Conservation (phyloP, 2,113 vertebrate species). For the Misgurnus anguillicaudatus region DNA sequence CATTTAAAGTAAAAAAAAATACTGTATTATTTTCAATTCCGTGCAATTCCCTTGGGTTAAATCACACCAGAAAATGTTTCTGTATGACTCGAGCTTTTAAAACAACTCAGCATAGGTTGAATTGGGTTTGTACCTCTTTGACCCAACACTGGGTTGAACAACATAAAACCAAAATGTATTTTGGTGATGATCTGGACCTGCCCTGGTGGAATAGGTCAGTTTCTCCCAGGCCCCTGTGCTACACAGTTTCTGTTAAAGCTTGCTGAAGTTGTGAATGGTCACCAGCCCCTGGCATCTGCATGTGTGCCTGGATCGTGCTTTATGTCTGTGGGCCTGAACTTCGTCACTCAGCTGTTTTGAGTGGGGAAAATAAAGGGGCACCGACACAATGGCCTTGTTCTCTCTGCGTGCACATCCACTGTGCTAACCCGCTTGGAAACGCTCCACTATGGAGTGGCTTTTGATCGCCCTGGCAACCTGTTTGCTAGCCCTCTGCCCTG, state of each 20-base stretch:
- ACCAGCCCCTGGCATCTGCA: slow-evolving; percentile 14
- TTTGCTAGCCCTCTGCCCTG: slow-evolving; percentile 64
- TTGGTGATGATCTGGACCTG: not conserved
- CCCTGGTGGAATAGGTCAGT: not conserved
- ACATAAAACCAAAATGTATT: not conserved
- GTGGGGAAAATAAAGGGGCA: slow-evolving; percentile 49
- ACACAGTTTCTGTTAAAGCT: slow-evolving; percentile 16
- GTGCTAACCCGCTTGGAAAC: slow-evolving; percentile 55
- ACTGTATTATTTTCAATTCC: too few species aligned
- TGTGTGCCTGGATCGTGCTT: slow-evolving; percentile 41
- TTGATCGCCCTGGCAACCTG: slow-evolving; percentile 72
- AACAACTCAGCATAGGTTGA: too few species aligned
- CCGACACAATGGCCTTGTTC: slow-evolving; percentile 58
- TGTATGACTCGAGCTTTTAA: too few species aligned
- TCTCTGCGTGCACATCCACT: slow-evolving; percentile 57
- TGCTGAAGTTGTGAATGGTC: slow-evolving; percentile 32
- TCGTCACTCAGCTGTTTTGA: slow-evolving; percentile 61
- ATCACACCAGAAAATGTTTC: too few species aligned
- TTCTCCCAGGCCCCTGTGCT: slow-evolving; percentile 23
- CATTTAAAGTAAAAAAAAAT: too few species aligned
- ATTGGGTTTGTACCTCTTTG: too few species aligned
- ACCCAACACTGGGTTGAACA: not conserved
- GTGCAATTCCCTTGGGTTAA: too few species aligned
- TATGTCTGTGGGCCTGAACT: slow-evolving; percentile 50
- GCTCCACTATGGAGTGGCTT: slow-evolving; percentile 70